Evolutionary conservation across 2,888 invertebrate species (phyloP).

Genomic region (Agrotis clavis): DNA sequence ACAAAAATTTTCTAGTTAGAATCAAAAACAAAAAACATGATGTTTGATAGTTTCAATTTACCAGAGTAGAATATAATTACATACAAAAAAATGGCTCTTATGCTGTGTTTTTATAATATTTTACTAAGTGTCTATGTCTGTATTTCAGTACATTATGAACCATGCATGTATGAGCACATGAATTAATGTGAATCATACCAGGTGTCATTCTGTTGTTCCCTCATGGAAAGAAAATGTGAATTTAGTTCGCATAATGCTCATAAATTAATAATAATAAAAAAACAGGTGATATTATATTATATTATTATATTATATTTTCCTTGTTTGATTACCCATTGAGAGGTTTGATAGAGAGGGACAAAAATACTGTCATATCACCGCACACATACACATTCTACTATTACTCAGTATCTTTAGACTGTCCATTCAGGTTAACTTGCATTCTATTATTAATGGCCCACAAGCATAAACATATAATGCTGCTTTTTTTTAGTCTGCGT

Average conservation of each 20-base stretch:
- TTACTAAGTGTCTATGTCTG: too few species aligned
- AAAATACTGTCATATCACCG: neutral
- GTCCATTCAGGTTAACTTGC: neutral
- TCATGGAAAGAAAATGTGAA: too few species aligned
- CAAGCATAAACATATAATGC: too few species aligned
- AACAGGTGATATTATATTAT: too few species aligned
- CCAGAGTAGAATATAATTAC: neutral
- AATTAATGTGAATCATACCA: too few species aligned
- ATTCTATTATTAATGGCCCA: neutral
- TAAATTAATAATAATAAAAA: too few species aligned
- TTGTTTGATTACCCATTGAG: neutral
- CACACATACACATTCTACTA: neutral
- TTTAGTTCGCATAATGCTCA: too few species aligned
- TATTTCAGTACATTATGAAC: too few species aligned
- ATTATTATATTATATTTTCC: neutral
- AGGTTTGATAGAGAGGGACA: neutral
- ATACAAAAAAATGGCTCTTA: neutral
- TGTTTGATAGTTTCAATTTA: neutral
- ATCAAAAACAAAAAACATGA: slow-evolving; percentile 3
- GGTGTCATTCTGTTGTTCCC: too few species aligned
- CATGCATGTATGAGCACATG: too few species aligned
- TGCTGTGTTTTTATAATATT: too few species aligned
- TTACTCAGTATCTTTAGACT: neutral
- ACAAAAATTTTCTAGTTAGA: slow-evolving; percentile 1
- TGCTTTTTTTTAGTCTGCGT: too few species aligned